Evolutionary conservation across 2,113 vertebrate genomes (phyloP).

Genomic region (Macrotis lagotis): DNA sequence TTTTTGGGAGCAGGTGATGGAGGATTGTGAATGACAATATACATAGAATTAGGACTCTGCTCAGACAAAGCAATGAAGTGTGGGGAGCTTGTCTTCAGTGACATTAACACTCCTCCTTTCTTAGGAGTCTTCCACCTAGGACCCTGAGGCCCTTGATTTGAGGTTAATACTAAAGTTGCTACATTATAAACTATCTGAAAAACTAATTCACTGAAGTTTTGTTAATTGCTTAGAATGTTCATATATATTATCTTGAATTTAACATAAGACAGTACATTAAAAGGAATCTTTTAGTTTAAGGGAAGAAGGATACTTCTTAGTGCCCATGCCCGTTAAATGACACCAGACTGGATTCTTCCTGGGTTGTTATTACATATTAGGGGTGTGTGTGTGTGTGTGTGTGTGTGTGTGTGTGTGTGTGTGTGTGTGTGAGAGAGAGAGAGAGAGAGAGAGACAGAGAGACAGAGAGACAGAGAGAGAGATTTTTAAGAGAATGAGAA

Average conservation of each 20-base stretch:
- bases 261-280: not conserved
- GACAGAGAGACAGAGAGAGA: not conserved
- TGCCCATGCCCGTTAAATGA: not conserved
- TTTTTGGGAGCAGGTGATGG: not conserved
- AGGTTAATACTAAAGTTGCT: not conserved
- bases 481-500: not conserved
- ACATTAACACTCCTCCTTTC: not conserved
- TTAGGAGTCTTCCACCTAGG: not conserved
- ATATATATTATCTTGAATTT: not conserved
- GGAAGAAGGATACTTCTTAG: not conserved
- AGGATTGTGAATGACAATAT: not conserved
- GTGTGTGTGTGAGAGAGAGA: not conserved
- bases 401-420: not conserved
- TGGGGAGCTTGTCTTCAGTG: too few species aligned
- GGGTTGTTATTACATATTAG: not conserved
- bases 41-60: not conserved
- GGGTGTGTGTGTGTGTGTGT: not conserved
- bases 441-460: too few species aligned
- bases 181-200: not conserved
- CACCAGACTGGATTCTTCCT: not conserved
- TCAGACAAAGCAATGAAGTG: not conserved
- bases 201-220: not conserved
- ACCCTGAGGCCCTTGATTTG: not conserved
- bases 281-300: not conserved
- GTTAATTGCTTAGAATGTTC: not conserved